Percentiles rank a stretch among this genome's conserved stretches.
These are phyloP conservation scores for Sycophila sp. DNA, from an alignment of 1,140 invertebrate genomes.

Conservation along the genomic window DNA sequence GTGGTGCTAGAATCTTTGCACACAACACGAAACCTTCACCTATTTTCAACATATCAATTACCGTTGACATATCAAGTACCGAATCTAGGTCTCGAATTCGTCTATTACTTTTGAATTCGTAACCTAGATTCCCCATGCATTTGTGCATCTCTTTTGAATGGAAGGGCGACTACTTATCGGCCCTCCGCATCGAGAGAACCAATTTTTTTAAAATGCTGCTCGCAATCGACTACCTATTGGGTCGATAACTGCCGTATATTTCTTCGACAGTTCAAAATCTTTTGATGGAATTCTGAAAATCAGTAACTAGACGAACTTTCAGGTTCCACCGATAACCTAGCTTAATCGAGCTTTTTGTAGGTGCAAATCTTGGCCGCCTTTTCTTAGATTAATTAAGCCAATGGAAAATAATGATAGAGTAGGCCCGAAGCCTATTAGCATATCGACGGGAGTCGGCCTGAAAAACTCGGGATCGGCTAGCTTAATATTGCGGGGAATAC, in stretches of 20 bases:
- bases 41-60: not conserved
- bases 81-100: too few relatives aligned
- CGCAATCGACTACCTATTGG: slow-evolving; percentile 1
- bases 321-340: too few relatives aligned
- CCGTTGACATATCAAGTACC: not conserved
- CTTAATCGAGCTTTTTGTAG: too few relatives aligned
- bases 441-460: too few relatives aligned
- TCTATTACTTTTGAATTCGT: too few relatives aligned
- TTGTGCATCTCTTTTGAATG: slow-evolving; percentile 21
- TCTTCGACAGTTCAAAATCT: slow-evolving; percentile 10
- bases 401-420: too few relatives aligned
- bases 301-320: not conserved
- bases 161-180: slow-evolving; percentile 38
- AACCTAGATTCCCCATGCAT: not conserved
- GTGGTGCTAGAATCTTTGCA: not conserved
- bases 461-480: too few relatives aligned
- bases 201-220: slow-evolving; percentile 34
- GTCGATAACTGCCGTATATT: not conserved
- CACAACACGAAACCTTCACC: not conserved
- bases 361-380: too few relatives aligned
- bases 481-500: too few relatives aligned
- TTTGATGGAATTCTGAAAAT: not conserved
- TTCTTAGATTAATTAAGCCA: not conserved
- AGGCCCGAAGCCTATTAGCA: too few relatives aligned
- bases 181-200: slow-evolving; percentile 28